Evolutionary conservation across 1,140 invertebrate species (phyloP), one percentile per base, ranked within the genome.

Genomic region (Drosophila teissieri): DNA sequence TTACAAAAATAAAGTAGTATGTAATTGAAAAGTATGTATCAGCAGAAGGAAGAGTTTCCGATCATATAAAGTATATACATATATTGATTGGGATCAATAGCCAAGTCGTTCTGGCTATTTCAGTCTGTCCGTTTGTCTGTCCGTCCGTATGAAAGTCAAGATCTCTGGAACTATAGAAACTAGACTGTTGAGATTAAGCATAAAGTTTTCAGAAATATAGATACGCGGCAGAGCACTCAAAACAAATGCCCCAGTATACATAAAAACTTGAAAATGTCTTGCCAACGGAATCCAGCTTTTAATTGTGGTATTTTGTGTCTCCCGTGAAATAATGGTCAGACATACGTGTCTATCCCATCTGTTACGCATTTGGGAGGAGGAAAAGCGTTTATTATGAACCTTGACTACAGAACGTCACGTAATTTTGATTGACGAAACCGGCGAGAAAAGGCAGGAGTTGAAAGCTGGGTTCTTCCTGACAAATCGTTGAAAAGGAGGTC

Each of bases 341-440:
- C 49, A 70, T 52, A 72, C 68, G 68, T 72, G 51, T 65, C 68
- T 49, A 49, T 36, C 11, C 52, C 68, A 72, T 72, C 52, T 57
- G 68, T 70, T 72, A 70, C 37, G 52, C 52, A 57, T 57, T 39
- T 19, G 60, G 48, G 11, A 31, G 8, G 49, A 39, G 44, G 8
- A 39, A 4, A 37, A 22, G 55, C 55, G 52, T 77, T 76, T 77
- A 77, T 77, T 64, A 56, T 31, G 67, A n/a, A 48, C 31, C 27
- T n/a, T 61, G 19, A 48, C 10, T 58, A 40, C 58, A 54, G 53
- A 77, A 54, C 68, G 77, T 80, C 84, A 88, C 84, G 84, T 88
- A 89, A 78, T 80, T 89, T 83, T 89, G 84, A 88, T 89, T 89
- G 84, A 89, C 84, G 84, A 88, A 88, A 88, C 84, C 74, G 75